Conservation (phyloP, 2,888 invertebrate genomes). For the Neoitamus cyanurus region DNA sequence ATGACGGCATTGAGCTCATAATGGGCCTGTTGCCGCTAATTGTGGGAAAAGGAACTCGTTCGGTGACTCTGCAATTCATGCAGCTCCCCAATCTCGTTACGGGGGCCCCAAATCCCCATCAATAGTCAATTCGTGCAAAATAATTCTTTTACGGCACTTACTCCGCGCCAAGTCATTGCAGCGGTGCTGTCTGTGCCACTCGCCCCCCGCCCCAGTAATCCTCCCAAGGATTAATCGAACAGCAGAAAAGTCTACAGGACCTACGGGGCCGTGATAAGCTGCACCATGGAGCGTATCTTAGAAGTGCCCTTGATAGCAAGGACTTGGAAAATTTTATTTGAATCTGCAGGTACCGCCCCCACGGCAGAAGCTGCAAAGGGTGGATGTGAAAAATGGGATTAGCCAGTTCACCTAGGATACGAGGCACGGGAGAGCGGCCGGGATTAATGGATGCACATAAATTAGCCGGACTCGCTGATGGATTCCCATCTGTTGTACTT, state of each 20-base stretch:
- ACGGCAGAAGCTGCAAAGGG: not conserved
- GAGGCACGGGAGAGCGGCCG: not conserved
- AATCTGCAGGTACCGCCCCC: not conserved
- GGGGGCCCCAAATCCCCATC: not conserved
- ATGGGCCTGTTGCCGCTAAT: constrained; percentile 15
- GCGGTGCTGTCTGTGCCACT: not conserved
- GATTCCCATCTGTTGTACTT: constrained; percentile 35
- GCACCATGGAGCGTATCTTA: not conserved
- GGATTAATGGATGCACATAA: constrained; percentile 39
- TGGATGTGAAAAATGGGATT: constrained; percentile 30
- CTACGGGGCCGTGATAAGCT: not conserved
- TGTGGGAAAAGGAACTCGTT: not conserved
- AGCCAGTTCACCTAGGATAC: constrained; percentile 1
- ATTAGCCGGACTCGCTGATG: constrained; percentile 29
- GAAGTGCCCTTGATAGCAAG: not conserved
- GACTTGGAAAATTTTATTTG: not conserved
- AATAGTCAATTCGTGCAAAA: not conserved
- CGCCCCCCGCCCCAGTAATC: not conserved
- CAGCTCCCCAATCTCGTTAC: not conserved
- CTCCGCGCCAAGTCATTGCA: not conserved
- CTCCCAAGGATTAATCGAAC: not conserved
- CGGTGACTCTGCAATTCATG: not conserved
- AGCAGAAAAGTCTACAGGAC: not conserved
- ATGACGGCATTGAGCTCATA: not conserved
- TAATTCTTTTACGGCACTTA: not conserved